These are phyloP conservation scores for Tapirus indicus DNA, from an alignment of 2,797 vertebrate genomes.

Conservation along the genomic window DNA sequence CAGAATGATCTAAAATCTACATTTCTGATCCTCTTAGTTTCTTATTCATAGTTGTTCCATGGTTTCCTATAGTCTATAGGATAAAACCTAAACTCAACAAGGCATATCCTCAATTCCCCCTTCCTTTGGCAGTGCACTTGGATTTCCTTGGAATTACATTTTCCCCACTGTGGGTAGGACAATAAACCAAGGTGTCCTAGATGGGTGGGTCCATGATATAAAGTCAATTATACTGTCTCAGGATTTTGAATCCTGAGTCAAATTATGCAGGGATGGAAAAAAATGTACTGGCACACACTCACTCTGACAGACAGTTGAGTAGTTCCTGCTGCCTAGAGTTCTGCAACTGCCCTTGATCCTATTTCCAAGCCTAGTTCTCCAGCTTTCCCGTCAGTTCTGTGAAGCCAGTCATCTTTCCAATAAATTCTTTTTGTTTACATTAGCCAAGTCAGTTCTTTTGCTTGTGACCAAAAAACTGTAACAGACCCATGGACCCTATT, in stretches of 20 bases:
- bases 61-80: not conserved
- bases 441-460: conserved; percentile 44
- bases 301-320: not conserved
- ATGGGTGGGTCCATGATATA: not conserved
- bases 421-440: conserved; percentile 68
- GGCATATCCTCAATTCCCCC: not conserved
- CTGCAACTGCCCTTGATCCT: not conserved
- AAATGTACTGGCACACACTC: not conserved
- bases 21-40: conserved; percentile 7
- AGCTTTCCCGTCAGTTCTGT: conserved; percentile 63
- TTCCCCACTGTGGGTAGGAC: not conserved
- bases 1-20: conserved; percentile 13
- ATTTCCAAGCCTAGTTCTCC: conserved; percentile 44
- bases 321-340: not conserved
- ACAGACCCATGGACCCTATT: not conserved
- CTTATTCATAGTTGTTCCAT: conserved; percentile 18
- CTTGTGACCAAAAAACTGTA: not conserved
- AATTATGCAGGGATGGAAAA: not conserved
- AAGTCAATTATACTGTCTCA: not conserved
- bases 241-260: not conserved
- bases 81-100: not conserved
- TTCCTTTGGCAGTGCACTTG: not conserved
- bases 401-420: conserved; percentile 65
- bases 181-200: not conserved
- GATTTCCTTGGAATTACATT: conserved; percentile 27